Evolutionary conservation across 2,113 vertebrate species (phyloP).

Genomic region (Platycercus adscitus): DNA sequence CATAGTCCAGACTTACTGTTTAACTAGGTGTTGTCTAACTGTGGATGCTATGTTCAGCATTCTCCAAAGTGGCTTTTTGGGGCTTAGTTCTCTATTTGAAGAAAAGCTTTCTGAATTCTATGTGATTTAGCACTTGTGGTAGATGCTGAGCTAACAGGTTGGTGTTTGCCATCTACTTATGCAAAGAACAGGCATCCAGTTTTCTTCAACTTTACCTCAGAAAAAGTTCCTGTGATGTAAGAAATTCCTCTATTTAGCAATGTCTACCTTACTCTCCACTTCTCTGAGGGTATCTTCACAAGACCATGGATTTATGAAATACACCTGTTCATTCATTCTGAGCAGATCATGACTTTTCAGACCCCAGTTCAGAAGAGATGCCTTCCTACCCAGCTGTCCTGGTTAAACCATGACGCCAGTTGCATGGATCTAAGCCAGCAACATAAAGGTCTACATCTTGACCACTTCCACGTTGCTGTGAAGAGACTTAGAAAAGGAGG

Average conservation of each 20-base stretch:
- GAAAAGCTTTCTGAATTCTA: background rate
- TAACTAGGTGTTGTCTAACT: background rate
- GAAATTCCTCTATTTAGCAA: background rate
- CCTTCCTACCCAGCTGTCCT: background rate
- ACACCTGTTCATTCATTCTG: background rate
- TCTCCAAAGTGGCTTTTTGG: background rate
- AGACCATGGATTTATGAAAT: background rate
- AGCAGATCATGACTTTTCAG: background rate
- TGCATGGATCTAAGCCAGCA: background rate
- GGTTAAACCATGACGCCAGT: background rate
- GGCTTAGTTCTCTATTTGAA: background rate
- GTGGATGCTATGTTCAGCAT: background rate
- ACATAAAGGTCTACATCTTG: background rate
- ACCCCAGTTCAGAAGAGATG: background rate
- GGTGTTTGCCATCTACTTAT: background rate
- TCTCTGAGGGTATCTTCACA: background rate
- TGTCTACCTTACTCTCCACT: background rate
- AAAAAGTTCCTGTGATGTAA: background rate
- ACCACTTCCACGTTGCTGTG: accelerated
- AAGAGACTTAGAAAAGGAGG: background rate
- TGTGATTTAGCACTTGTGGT: background rate
- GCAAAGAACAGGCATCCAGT: background rate
- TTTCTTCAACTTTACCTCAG: background rate
- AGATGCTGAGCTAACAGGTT: background rate
- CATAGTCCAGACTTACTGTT: background rate